Evolutionary conservation across 2,888 invertebrate genomes (phyloP), one percentile per base, ranked within the genome.

Genomic region (Lasioglossum malachurum): DNA sequence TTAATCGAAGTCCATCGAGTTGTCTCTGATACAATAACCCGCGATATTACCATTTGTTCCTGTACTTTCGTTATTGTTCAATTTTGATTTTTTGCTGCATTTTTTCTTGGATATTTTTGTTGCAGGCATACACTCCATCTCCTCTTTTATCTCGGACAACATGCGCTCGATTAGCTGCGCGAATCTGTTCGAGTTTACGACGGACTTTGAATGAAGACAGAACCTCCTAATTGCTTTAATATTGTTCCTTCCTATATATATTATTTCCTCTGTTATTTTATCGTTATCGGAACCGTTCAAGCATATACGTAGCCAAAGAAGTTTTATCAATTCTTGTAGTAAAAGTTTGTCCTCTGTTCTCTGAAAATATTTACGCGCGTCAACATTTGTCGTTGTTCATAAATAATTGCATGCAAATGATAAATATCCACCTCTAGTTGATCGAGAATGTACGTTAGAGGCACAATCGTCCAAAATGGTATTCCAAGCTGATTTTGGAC

Each of bases 181-280:
- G 3, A 88, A 87, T 14, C 41, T 80, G n/a, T 86, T 60, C 53
- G 72, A 87, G 27, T 84, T 75, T 74, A 92, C 80, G 46, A 78
- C 35, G 67, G 86, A 67, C 57, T 88, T 86, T 0, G 87, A 90
- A 74, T 87, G 49, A 60, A 88, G 74, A 49, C 89, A 88, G 41
- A 92, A 84, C 41, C 80, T 87, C 79, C 90, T 88, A 76, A 89
- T 82, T 19, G 87, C 90, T 38, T 88, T 87, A 69, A 87, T 77
- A 80, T 92, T 92, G 5, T 75, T 72, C 53, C 74, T 77, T 8
- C 89, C 90, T 41, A 89, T 81, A 31, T 87, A 67, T 60, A 86
- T 44, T n/a, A 92, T 84, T 74, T 90, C 88, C 23, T 85, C 31
- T 14, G 77, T 80, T 14, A 84, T 74, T 35, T 84, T 41, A 53